A percentile compares a stretch with the other conserved stretches of the same genome.
Evolutionary conservation across 1,140 invertebrate genomes (phyloP).

Genomic region (Pristionchus pacificus): DNA sequence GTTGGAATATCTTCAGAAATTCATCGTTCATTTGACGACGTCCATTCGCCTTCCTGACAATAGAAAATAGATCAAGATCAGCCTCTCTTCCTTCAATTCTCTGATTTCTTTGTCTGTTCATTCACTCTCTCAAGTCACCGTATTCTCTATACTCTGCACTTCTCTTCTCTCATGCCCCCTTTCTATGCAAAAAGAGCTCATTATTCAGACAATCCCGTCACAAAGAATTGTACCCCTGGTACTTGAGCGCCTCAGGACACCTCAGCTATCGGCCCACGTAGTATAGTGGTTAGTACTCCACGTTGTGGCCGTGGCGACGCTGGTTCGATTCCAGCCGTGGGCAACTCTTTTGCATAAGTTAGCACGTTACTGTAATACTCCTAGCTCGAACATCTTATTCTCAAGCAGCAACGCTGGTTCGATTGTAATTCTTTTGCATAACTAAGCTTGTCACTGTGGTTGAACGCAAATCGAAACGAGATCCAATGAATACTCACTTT

Average conservation of each 20-base stretch:
- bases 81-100: too few species aligned
- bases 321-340: constrained; percentile 53
- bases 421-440: background rate
- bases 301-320: constrained; percentile 53
- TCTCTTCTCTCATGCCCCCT: too few species aligned
- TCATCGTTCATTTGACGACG: constrained; percentile 28
- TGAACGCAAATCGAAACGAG: background rate
- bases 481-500: constrained; percentile 62
- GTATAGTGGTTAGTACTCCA: constrained; percentile 54
- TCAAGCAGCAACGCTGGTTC: too few species aligned
- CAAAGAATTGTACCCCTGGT: too few species aligned
- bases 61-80: background rate
- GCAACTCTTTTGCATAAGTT: background rate
- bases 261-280: constrained; percentile 44
- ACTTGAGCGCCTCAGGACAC: too few species aligned
- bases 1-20: constrained; percentile 11
- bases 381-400: background rate
- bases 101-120: too few species aligned
- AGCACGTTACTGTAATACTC: background rate
- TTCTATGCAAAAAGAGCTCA: too few species aligned
- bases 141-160: too few species aligned
- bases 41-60: constrained; percentile 31
- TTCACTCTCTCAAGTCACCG: too few species aligned
- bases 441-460: background rate
- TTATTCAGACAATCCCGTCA: too few species aligned